Percentiles rank a stretch among this genome's conserved stretches.
Conservation (phyloP, 2,888 invertebrate genomes). For the Chironomus tentans region DNA sequence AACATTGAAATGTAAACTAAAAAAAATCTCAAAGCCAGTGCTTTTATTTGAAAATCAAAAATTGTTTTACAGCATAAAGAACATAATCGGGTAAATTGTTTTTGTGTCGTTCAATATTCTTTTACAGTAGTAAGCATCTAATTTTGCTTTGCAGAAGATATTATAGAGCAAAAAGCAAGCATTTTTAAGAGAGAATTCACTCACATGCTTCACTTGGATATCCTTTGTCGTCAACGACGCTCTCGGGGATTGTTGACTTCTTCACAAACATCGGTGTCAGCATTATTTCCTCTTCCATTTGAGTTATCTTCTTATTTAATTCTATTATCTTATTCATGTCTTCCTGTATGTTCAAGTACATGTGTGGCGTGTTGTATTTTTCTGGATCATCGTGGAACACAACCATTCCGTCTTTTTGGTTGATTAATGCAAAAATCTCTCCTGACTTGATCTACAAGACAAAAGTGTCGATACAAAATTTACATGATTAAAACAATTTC, state of each 20-base stretch:
- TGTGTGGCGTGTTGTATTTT: slow-evolving; percentile 83
- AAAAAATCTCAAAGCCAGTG: background rate
- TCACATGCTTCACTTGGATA: slow-evolving; percentile 12
- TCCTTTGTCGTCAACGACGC: background rate
- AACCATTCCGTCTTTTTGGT: slow-evolving; percentile 97
- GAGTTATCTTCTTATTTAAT: slow-evolving; percentile 76
- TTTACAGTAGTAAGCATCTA: no score
- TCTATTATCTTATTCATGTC: slow-evolving; percentile 79
- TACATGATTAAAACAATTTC: no score
- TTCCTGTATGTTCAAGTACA: slow-evolving; percentile 76
- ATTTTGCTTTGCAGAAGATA: background rate
- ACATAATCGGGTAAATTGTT: background rate
- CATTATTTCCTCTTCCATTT: slow-evolving; percentile 92
- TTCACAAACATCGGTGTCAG: slow-evolving; percentile 62
- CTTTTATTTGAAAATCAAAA: background rate
- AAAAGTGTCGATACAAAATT: no score
- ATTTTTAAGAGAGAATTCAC: background rate
- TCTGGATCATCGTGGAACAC: slow-evolving; percentile 92
- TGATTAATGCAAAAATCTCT: slow-evolving; percentile 93
- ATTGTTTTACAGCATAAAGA: background rate
- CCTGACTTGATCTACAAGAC: slow-evolving; percentile 90
- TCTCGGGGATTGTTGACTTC: slow-evolving; percentile 8
- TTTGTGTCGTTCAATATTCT: no score
- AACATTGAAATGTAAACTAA: background rate
- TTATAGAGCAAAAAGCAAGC: background rate